Evolutionary conservation across 2,797 vertebrate genomes (phyloP).

Genomic region (Trichosurus vulpecula): DNA sequence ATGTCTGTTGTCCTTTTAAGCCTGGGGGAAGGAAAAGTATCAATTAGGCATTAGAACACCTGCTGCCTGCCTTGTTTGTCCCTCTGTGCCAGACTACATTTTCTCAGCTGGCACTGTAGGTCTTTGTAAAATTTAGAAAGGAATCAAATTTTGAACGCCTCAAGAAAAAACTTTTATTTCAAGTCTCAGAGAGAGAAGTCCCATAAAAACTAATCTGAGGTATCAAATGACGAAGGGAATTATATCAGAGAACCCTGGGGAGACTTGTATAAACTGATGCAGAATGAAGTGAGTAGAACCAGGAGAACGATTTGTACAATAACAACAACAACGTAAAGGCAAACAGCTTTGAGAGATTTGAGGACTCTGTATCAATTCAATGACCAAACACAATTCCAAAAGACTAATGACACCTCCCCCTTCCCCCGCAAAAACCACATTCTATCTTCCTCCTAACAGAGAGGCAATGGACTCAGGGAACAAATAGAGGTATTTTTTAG

Average conservation of each 20-base stretch:
- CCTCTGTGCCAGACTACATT: neutral
- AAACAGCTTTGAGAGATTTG: neutral
- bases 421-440: neutral
- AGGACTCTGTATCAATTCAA: neutral
- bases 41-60: neutral
- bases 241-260: neutral
- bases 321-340: neutral
- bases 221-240: neutral
- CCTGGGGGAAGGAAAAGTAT: conserved; percentile 77
- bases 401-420: neutral
- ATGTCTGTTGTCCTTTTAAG: conserved; percentile 97
- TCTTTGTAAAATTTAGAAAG: conserved; percentile 35
- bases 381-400: neutral
- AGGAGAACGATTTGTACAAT: neutral
- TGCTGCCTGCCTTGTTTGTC: neutral
- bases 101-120: neutral
- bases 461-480: neutral
- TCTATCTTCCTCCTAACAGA: neutral
- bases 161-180: conserved; percentile 14
- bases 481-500: neutral
- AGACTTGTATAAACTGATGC: neutral
- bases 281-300: neutral
- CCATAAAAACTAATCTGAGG: neutral
- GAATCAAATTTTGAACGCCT: conserved; percentile 33
- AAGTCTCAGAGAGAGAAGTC: conserved; percentile 32